phyloP scores from a whole-genome alignment of 2,113 vertebrate genomes.

The Patagioenas fasciata region DNA sequence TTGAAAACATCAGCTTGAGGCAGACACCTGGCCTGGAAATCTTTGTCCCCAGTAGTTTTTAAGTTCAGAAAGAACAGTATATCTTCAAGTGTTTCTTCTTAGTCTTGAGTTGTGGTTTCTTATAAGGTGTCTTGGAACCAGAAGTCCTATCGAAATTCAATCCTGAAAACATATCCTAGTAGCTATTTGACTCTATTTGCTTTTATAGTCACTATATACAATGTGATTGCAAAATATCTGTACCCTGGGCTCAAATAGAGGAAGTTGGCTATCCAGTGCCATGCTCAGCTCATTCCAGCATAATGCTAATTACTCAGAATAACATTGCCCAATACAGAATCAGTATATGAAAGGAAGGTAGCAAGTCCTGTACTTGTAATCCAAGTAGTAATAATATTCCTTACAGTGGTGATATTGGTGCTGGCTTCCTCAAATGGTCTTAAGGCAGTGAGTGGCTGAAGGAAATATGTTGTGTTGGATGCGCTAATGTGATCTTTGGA shows the following conservation, averaged over 20 bases:
- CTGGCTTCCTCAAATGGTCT: neutral
- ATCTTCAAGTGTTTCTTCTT: neutral
- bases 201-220: neutral
- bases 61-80: neutral
- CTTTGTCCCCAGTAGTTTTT: neutral
- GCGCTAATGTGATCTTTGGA: neutral
- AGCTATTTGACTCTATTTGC: neutral
- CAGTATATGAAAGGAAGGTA: neutral
- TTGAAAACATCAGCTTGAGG: neutral
- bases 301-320: neutral
- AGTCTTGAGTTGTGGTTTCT: neutral
- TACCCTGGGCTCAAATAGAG: neutral
- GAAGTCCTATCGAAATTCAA: neutral
- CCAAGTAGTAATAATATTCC: neutral
- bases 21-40: neutral
- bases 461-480: neutral
- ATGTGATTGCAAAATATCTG: neutral
- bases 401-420: neutral
- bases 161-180: neutral
- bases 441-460: neutral
- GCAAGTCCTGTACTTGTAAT: neutral
- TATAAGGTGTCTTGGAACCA: neutral
- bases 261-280: neutral
- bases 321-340: neutral
- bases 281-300: neutral